Evolutionary conservation across 2,797 vertebrate genomes (phyloP), one percentile per base, ranked within the genome.

Genomic region (Brachymystax lenok): DNA sequence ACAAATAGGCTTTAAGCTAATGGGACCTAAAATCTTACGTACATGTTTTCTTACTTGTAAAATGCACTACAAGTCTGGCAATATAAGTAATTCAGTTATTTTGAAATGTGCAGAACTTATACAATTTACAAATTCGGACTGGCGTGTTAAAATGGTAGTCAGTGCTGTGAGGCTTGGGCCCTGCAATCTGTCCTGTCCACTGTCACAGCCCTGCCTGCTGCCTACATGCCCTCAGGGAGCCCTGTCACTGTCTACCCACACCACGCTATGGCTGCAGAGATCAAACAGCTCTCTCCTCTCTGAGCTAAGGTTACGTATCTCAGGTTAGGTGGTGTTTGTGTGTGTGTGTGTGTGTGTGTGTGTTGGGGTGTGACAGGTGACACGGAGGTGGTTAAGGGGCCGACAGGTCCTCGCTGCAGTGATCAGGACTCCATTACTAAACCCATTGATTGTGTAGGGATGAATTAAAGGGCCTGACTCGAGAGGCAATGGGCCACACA

Each of bases 371-470:
- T 75, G 78, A 80, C 82, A 76, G 82, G 77, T 77, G 79, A 80
- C 82, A 76, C 80, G 79, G 82, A 86, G 87, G 87, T 80, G 85
- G 84, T 84, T 92, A 86, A 75, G 66, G 84, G 92, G 91, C 91
- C 92, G 94, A 94, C 91, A 94, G 88, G 80, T 88, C 90, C 92
- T 94, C 92, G 94, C 94, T 91, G 92, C 93, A 94, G 92, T 91
- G 90, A 94, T 95, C 92, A 93, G 90, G 90, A 93, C 91, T 93
- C 94, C 94, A 96, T 94, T 94, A 94, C 93, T 89, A 91, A 92
- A 91, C 92, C 89, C 93, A 95, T 92, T 93, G 92, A 93, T 91
- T 93, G 91, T 92, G 88, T 94, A 92, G 90, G 85, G 86, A 90
- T 90, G 93, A 92, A 94, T 95, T 94, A 94, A 94, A 91, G 87